Base-by-base conservation (phyloP, 2,797 vertebrate genomes). In the Momotus momota region DNA sequence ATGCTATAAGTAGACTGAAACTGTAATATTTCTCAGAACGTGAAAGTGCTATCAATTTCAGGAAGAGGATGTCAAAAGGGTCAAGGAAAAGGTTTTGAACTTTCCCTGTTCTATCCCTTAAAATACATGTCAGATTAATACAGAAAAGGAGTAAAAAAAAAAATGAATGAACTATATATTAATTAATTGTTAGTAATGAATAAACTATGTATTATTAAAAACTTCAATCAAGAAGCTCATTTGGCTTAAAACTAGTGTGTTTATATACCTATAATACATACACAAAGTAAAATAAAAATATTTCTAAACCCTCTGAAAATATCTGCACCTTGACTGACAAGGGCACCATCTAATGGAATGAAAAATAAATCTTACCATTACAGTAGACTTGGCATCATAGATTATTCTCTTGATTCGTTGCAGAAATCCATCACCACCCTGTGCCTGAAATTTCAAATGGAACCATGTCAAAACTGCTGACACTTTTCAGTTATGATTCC, bases 361-460 rank as follows among this genome's bases (percentile, higher is more conserved):
- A 83, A 75, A 69, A 66, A 40, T 26, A 83, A 46, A 79, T 98
- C 99, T 99, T 97, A 99, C 99, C 98, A 99, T 98, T 52, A 99
- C 93, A 19, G 99, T 99, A 95, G 99, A 99, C 91, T 97, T 99
- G 93, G 99, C 99, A 96, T 99, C 99, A 95, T 99, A 99, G 77
- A 97, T 96, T 92, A 99, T 97, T 57, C 99, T 99, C 97, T 99
- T 99, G 97, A 99, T 95, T 97, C 99, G 98, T 94, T 99, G 99
- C 84, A 99, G 97, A 97, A 99, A 85, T 96, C 99, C 99, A 81
- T 99, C 99, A 78, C 99, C 99, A 97, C 99, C 99, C 38, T 99
- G 98, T 31, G 99, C 99, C 99, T 99, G 98, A 93, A 97, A 98
- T 96, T 88, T 93, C 90, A 97, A 93, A 96, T n/a, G 88, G 31